Base-by-base conservation (phyloP, 1,140 invertebrate genomes). In the Kradibia gibbosae region DNA sequence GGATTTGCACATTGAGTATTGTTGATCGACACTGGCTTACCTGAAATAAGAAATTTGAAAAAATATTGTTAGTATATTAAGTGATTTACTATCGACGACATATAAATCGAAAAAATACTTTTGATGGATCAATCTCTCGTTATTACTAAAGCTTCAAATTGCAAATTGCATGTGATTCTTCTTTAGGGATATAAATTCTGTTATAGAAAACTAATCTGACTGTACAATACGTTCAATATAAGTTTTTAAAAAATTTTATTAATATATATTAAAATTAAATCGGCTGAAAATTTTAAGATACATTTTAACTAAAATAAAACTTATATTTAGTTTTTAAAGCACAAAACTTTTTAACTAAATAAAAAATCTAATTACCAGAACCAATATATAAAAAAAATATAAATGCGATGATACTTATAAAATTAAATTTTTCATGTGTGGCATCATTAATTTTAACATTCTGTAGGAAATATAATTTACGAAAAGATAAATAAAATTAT, bases 21-120 rank as follows among this genome's bases (percentile, higher is more conserved):
- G 62, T n/a, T 39, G 62, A 17, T 67, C 62, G 62, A 39, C 34
- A 3, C 62, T 67, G 62, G 62, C 20, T 39, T 67, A 67, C 39
- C 62, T 67, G 62, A 67, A 67, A 67, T 67, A 67, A 67, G 62
- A 67, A 67, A 67, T 67, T 67, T 67, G 62, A 67, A 67, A 67
- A 53, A 36, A 67, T 67, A 22, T 39, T n/a, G 62, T 67, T 67
- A 67, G 62, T 67, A 67, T 67, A 67, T 67, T 67, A 39, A 67
- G 39, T 39, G 22, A 67, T 17, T n/a, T 28, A n/a, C 7, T 67
- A 22, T 10, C 1, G 39, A 8, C 34, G n/a, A 39, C 3, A 67
- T 39, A 67, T 65, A 65, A 65, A 65, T 65, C 60, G 60, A 17
- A 65, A 31, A 57, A 65, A 36, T 65, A 17, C 1, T 34, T 65